Base-by-base conservation (phyloP, 2,797 vertebrate genomes). In the Mus minutoides region DNA sequence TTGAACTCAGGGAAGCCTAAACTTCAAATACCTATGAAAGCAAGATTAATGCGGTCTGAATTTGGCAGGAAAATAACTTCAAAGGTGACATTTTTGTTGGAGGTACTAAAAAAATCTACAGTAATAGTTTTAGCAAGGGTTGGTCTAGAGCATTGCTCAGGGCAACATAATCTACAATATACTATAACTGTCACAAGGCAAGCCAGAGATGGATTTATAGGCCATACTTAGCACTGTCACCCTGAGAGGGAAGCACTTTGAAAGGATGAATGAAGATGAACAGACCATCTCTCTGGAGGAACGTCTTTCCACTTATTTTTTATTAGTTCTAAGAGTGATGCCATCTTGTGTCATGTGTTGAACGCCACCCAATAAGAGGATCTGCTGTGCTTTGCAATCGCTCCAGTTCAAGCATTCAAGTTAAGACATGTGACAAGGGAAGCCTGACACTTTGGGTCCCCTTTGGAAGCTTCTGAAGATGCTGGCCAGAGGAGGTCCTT, bases 1-100 rank as follows among this genome's bases (percentile, higher is more conserved):
- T 98, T 97, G 88, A 97, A 97, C 97, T 95, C 2, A 1, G 97
- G 97, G 94, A 97, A 98, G 69, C 94, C 96, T 93, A 97, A 94
- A 97, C 96, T 97, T 97, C 97, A 97, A 98, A 98, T 97, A 94
- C 73, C 88, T 91, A 76, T 91, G 97, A 92, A 97, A 97, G 96
- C 80, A 94, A 97, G 97, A 97, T 97, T 97, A 97, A 97, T 97
- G 95, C 92, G 96, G 96, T 97, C 96, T 97, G 97, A 97, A 97
- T 98, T 97, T 97, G 96, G 76, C 91, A 98, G 95, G 91, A 97
- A 97, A 98, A 97, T 97, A 96, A 96, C 97, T 97, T 97, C 97
- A 98, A 97, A 98, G 96, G 83, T 97, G 97, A 95, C 97, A 96
- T 96, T 97, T 97, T 97, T 80, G 96, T 97, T 97, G 97, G 95